These are phyloP conservation scores for Regulus satrapa DNA, from an alignment of 2,113 vertebrate species.

Conservation along the genomic window DNA sequence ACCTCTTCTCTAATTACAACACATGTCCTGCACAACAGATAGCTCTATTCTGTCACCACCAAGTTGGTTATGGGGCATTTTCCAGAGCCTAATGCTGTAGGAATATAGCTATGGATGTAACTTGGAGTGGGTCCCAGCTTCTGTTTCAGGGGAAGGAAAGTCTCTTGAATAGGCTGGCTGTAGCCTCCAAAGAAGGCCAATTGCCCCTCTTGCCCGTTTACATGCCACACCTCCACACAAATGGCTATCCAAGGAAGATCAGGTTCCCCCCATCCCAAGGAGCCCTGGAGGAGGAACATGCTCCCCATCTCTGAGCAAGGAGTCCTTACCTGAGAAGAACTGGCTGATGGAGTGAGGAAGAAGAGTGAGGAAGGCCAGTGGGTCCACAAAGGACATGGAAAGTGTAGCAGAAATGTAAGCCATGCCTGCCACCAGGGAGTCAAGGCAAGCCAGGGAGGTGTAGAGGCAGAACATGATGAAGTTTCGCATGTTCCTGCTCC, in stretches of 20 bases:
- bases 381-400: constrained; percentile 90
- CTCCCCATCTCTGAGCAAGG: background rate
- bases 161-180: background rate
- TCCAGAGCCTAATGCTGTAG: background rate
- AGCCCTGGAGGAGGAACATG: background rate
- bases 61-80: background rate
- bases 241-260: background rate
- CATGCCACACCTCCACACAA: background rate
- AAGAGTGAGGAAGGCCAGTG: constrained; percentile 92
- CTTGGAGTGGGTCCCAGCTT: background rate
- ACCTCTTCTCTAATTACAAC: background rate
- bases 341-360: constrained; percentile 91
- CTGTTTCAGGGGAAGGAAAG: background rate
- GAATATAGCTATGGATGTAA: background rate
- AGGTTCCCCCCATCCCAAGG: background rate
- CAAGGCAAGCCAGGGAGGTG: constrained; percentile 90
- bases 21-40: background rate
- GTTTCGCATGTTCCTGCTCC: constrained; percentile 95
- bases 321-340: constrained; percentile 92
- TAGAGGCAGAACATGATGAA: constrained; percentile 98
- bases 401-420: constrained; percentile 90
- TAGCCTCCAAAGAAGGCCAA: background rate
- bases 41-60: background rate
- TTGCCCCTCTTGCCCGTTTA: background rate
- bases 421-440: constrained; percentile 90